Evolutionary conservation across 2,797 vertebrate genomes (phyloP).

Genomic region (Melanotaenia boesemani): DNA sequence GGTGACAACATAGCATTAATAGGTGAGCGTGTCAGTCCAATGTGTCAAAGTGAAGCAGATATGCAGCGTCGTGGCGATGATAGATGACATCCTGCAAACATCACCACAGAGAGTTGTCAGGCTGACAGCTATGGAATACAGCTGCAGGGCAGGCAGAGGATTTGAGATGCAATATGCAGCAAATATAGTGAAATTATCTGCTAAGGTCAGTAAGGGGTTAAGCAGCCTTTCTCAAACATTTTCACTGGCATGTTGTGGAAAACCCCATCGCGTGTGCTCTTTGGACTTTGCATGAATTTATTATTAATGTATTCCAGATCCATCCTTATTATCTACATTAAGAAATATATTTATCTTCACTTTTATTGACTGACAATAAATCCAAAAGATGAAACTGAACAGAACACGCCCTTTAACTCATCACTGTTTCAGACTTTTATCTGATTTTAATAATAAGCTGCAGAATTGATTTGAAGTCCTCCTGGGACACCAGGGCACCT

Average conservation of each 20-base stretch:
- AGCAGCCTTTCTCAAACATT: constrained; percentile 24
- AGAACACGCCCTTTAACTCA: constrained; percentile 30
- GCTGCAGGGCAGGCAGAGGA: constrained; percentile 72
- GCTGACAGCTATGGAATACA: constrained; percentile 65
- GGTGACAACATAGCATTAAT: constrained; percentile 62
- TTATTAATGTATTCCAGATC: constrained; percentile 4
- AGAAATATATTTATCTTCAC: constrained; percentile 1
- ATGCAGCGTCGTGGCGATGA: constrained; percentile 67
- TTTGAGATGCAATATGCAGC: constrained; percentile 56
- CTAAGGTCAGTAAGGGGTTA: constrained; percentile 48
- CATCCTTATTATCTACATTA: background rate
- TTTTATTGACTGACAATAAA: constrained; percentile 16
- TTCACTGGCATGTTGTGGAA: constrained; percentile 4
- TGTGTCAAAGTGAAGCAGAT: constrained; percentile 64
- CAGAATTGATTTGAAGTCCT: constrained; percentile 66
- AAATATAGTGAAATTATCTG: constrained; percentile 53
- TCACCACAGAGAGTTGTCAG: constrained; percentile 46
- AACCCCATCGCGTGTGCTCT: background rate
- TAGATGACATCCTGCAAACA: constrained; percentile 68
- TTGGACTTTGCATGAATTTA: constrained; percentile 4
- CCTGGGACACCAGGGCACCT: constrained; percentile 62
- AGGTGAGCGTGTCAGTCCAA: constrained; percentile 66
- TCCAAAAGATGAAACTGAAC: constrained; percentile 32
- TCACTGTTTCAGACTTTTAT: constrained; percentile 22
- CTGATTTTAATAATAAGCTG: constrained; percentile 68